phyloP scores from a whole-genome alignment of 2,113 vertebrate species.

The Grallaria varia region DNA sequence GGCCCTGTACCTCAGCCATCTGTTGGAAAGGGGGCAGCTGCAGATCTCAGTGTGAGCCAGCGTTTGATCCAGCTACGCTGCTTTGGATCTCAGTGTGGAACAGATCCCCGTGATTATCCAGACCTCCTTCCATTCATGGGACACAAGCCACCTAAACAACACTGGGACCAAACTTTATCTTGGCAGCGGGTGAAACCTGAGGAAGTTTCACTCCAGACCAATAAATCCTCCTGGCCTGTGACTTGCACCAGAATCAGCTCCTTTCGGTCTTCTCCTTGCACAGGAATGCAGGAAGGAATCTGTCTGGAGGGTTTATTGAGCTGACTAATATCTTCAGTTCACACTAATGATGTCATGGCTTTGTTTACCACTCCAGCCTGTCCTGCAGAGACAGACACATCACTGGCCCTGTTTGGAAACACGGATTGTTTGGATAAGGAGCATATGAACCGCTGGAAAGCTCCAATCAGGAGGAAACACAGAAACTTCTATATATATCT shows the following conservation, averaged over 20 bases:
- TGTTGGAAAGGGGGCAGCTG: neutral
- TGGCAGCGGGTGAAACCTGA: neutral
- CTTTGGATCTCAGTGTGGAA: neutral
- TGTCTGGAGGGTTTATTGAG: neutral
- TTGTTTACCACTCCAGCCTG: neutral
- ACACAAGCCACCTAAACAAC: neutral
- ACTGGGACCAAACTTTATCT: neutral
- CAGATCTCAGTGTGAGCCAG: neutral
- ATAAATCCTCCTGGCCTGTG: neutral
- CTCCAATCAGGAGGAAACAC: neutral
- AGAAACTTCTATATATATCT: neutral
- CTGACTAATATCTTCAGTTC: neutral
- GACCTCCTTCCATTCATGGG: fast-evolving
- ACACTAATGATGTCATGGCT: neutral
- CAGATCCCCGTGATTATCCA: neutral
- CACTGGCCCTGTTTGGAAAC: neutral
- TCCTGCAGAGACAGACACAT: neutral
- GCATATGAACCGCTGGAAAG: neutral
- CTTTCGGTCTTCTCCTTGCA: neutral
- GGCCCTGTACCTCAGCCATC: neutral
- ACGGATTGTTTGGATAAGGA: neutral
- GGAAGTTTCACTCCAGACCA: neutral
- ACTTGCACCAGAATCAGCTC: neutral
- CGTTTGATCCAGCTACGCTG: neutral
- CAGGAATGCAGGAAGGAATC: constrained; percentile 24